Evolutionary conservation across 2,113 vertebrate species (phyloP).

Genomic region (Podarcis raffonei): DNA sequence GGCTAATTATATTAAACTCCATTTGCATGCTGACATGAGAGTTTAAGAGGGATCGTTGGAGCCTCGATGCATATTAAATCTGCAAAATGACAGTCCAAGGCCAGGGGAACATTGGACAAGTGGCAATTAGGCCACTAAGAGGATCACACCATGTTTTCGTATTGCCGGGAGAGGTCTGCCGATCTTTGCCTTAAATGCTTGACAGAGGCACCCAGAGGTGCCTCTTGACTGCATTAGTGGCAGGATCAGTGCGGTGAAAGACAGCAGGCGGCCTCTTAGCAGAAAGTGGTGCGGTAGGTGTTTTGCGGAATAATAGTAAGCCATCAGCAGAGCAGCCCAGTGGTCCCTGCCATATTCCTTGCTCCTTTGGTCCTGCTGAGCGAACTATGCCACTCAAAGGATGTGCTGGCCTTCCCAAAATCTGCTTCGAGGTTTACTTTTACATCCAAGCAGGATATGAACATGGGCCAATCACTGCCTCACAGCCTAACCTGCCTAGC

Average conservation of each 20-base stretch:
- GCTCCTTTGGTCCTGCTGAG: neutral
- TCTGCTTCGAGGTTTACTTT: too few relatives aligned
- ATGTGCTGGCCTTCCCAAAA: too few relatives aligned
- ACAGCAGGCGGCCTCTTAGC: rapidly evolving
- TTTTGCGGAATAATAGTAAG: neutral
- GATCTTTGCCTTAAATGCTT: neutral
- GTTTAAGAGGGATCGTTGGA: slow-evolving; percentile 24
- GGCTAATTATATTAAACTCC: slow-evolving; percentile 41
- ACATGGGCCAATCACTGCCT: too few relatives aligned
- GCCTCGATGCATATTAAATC: slow-evolving; percentile 31
- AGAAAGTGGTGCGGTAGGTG: neutral
- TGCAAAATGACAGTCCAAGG: slow-evolving; percentile 31
- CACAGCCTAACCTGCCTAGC: too few relatives aligned
- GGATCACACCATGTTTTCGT: neutral
- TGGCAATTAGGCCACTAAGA: slow-evolving; percentile 21
- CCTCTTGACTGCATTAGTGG: slow-evolving; percentile 6
- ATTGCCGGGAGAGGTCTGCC: neutral
- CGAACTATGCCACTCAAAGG: too few relatives aligned
- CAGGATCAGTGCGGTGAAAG: neutral
- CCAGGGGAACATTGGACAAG: slow-evolving; percentile 24
- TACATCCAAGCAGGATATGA: too few relatives aligned
- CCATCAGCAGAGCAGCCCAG: neutral
- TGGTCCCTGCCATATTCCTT: neutral
- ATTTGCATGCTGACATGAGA: slow-evolving; percentile 25
- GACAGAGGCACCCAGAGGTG: neutral